These are phyloP conservation scores for Centropyge bicolor DNA, from an alignment of 2,797 vertebrate species.

Conservation along the genomic window DNA sequence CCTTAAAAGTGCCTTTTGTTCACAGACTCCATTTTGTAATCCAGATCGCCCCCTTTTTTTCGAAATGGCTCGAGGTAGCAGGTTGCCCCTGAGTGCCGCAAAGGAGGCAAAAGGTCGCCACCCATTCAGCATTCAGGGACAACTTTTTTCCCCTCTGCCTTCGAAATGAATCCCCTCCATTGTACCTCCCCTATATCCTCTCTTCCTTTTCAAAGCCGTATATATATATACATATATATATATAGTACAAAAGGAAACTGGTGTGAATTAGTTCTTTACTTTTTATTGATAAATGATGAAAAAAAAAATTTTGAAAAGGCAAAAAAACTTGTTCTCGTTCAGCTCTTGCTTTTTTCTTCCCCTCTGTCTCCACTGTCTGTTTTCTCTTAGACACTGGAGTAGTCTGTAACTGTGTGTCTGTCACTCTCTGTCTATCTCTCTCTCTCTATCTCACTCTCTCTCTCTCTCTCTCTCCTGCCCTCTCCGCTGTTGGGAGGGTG, in stretches of 20 bases:
- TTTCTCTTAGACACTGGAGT: slow-evolving; percentile 84
- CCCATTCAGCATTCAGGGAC: slow-evolving; percentile 54
- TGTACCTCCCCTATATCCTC: slow-evolving; percentile 74
- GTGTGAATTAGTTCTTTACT: slow-evolving; percentile 91
- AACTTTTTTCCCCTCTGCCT: slow-evolving; percentile 49
- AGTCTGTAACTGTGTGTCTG: slow-evolving; percentile 84
- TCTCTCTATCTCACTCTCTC: slow-evolving; percentile 50
- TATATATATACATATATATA: slow-evolving; percentile 89
- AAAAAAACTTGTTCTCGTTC: slow-evolving; percentile 84
- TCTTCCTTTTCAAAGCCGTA: slow-evolving; percentile 85
- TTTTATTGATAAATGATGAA: slow-evolving; percentile 87
- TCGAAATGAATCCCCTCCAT: slow-evolving; percentile 75
- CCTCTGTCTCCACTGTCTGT: slow-evolving; percentile 82
- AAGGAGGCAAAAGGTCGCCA: slow-evolving; percentile 43
- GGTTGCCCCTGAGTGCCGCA: slow-evolving; percentile 67
- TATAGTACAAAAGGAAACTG: slow-evolving; percentile 90
- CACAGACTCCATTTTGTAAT: slow-evolving; percentile 89
- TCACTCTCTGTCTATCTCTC: slow-evolving; percentile 70
- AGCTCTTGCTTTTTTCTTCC: slow-evolving; percentile 81
- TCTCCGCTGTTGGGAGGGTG: slow-evolving; percentile 78
- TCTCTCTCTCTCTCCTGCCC: slow-evolving; percentile 51
- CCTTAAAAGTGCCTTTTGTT: slow-evolving; percentile 92
- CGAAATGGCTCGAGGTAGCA: slow-evolving; percentile 64
- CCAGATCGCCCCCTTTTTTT: slow-evolving; percentile 74
- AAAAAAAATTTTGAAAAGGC: slow-evolving; percentile 82